Evolutionary conservation across 1,140 invertebrate genomes (phyloP).

Genomic region (Drosophila pallidifrons): DNA sequence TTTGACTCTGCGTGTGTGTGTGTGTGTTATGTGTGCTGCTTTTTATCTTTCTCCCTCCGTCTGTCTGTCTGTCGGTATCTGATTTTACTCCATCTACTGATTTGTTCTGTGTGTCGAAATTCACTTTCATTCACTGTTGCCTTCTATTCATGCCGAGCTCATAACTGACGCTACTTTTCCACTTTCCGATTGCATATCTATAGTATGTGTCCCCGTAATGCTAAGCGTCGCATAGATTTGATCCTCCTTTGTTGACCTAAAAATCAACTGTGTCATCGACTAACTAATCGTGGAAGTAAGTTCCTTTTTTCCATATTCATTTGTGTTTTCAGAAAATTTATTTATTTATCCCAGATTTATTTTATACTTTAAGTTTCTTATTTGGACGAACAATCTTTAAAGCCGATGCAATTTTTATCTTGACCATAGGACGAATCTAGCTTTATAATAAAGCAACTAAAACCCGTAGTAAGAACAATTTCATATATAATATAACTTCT

Average conservation of each 20-base stretch:
- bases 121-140: conserved; percentile 68
- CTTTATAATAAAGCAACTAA: too few relatives aligned
- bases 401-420: too few relatives aligned
- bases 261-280: not conserved
- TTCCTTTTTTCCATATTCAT: too few relatives aligned
- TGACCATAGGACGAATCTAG: too few relatives aligned
- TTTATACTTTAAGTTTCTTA: too few relatives aligned
- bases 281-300: not conserved
- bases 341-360: too few relatives aligned
- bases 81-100: conserved; percentile 4
- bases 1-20: not conserved
- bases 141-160: conserved; percentile 60
- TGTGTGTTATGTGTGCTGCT: conserved; percentile 25
- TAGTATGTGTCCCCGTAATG: not conserved
- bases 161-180: conserved; percentile 42
- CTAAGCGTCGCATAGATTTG: conserved; percentile 1
- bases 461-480: too few relatives aligned
- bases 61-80: not conserved
- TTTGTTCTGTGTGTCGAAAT: conserved; percentile 35
- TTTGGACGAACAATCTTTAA: too few relatives aligned
- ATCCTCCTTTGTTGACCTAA: conserved; percentile 7
- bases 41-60: conserved; percentile 11
- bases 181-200: not conserved
- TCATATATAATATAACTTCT: too few relatives aligned
- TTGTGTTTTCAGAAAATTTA: too few relatives aligned